Conservation (phyloP, 2,888 invertebrate species). For the Shargacucullia verbasci region DNA sequence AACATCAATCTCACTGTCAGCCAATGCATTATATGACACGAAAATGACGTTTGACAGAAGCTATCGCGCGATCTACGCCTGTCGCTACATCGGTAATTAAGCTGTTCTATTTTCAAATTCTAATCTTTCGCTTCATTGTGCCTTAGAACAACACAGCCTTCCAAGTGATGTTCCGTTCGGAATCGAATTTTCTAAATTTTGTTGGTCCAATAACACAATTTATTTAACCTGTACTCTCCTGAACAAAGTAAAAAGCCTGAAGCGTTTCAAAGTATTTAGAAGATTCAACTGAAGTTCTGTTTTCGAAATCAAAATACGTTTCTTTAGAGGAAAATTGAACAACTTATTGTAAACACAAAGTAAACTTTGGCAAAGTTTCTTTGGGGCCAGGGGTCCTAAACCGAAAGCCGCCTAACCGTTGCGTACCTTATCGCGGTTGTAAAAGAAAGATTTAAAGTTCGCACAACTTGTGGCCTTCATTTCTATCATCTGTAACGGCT, state of each 20-base stretch:
- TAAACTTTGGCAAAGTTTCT: constrained; percentile 46
- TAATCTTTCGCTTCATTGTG: background rate
- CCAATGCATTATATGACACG: no score
- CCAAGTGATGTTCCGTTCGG: constrained; percentile 9
- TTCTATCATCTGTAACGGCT: constrained; percentile 50
- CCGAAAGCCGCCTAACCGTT: constrained; percentile 37
- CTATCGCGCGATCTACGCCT: no score
- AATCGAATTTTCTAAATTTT: constrained; percentile 33
- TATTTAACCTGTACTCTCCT: constrained; percentile 16
- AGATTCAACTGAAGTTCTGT: constrained; percentile 39
- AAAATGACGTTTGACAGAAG: no score
- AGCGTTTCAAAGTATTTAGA: constrained; percentile 25
- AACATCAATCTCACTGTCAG: no score
- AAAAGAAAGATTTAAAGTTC: constrained; percentile 58
- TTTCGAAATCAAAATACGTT: constrained; percentile 27
- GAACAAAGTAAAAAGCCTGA: constrained; percentile 18
- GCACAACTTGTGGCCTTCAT: constrained; percentile 41
- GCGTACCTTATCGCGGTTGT: constrained; percentile 56
- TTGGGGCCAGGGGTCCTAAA: constrained; percentile 33
- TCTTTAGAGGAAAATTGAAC: constrained; percentile 22
- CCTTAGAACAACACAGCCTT: background rate
- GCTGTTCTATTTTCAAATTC: no score
- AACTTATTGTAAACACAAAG: constrained; percentile 56
- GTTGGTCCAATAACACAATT: constrained; percentile 30
- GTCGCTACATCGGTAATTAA: no score